Conservation (phyloP, 1,140 invertebrate genomes). For the Centruroides vittatus region DNA sequence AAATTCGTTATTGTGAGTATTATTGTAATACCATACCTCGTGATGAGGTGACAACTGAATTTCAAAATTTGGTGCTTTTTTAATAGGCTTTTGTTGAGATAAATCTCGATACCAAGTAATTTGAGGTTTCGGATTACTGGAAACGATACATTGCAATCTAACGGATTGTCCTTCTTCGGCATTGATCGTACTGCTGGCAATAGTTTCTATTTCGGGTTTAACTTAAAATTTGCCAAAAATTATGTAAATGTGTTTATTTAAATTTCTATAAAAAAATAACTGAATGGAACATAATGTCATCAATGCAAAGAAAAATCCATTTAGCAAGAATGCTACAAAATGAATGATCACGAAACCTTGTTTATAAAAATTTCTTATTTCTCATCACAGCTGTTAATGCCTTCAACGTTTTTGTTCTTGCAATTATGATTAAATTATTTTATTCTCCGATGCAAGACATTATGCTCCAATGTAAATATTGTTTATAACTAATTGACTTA, state of each 20-base stretch:
- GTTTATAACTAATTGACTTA: constrained; percentile 34
- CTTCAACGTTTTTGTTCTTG: no score
- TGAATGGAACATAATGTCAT: no score
- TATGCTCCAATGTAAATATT: background rate
- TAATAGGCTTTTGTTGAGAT: constrained; percentile 3
- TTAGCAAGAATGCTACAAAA: no score
- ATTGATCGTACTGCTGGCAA: constrained; percentile 7
- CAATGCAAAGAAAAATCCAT: no score
- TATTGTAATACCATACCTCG: constrained; percentile 29
- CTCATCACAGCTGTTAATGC: no score
- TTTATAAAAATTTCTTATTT: no score
- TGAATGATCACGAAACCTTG: no score
- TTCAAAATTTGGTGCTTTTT: constrained; percentile 40
- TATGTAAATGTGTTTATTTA: no score
- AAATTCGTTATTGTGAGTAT: no score
- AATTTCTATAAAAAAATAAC: no score
- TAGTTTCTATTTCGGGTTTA: background rate
- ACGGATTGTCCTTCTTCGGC: constrained; percentile 28
- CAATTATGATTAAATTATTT: background rate
- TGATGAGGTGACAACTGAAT: constrained; percentile 34
- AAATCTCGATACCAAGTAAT: constrained; percentile 58
- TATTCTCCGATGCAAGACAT: background rate
- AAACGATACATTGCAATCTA: constrained; percentile 54
- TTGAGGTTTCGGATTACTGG: constrained; percentile 57
- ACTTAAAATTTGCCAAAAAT: no score